These are phyloP conservation scores for Brachionus calyciflorus DNA, from an alignment of 1,140 invertebrate genomes.

Conservation along the genomic window DNA sequence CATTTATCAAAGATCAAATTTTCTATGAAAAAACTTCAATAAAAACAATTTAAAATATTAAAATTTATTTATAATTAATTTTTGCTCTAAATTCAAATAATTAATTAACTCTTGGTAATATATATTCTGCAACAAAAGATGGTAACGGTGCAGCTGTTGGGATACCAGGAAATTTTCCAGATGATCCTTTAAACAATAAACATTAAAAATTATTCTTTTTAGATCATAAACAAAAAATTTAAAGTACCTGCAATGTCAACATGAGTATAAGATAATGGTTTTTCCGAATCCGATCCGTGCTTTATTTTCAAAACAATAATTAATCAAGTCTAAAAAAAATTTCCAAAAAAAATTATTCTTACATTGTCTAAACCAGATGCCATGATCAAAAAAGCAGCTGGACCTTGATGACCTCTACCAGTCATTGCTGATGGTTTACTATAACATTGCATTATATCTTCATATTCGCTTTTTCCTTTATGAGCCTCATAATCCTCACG, in stretches of 20 bases:
- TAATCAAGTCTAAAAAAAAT: too few relatives aligned
- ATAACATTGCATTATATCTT: conserved; percentile 80
- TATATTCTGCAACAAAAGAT: conserved; percentile 25
- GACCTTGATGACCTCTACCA: conserved; percentile 81
- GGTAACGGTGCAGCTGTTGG: conserved; percentile 35
- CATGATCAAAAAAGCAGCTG: conserved; percentile 82
- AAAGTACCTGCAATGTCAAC: conserved; percentile 41
- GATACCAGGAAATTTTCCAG: conserved; percentile 42
- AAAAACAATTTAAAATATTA: too few relatives aligned
- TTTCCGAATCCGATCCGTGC: conserved; percentile 8
- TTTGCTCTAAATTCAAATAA: too few relatives aligned
- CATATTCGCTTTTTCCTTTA: conserved; percentile 74
- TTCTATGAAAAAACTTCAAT: too few relatives aligned
- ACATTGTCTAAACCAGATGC: conserved; percentile 78
- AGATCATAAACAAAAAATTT: background rate
- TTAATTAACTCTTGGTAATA: conserved; percentile 17
- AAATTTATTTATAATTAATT: too few relatives aligned
- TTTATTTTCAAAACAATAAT: too few relatives aligned
- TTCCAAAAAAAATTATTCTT: background rate
- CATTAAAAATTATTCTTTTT: background rate
- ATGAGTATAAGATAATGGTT: conserved; percentile 44
- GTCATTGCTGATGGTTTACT: conserved; percentile 68
- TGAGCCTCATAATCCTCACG: conserved; percentile 76
- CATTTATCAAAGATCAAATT: too few relatives aligned
- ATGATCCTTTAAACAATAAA: background rate